Base-by-base conservation (phyloP, 2,113 vertebrate species). In the Engystomops pustulosus region DNA sequence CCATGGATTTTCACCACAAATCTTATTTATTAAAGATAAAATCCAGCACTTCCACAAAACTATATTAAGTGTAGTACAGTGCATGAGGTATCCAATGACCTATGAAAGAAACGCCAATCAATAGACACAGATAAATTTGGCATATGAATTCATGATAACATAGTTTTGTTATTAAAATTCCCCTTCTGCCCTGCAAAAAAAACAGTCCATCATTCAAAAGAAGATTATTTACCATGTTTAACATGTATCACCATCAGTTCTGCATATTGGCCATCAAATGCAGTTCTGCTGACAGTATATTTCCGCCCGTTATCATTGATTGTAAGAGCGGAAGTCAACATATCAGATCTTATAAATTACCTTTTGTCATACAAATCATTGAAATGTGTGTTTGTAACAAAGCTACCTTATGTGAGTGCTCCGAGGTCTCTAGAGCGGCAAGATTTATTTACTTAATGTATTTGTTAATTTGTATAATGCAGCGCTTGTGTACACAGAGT, bases 371-470 rank as follows among this genome's bases (percentile, higher is more conserved):
- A 44, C 15, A 9, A 38, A 44, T 77, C 60, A 77, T 83, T 76
- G 20, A 76, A 5, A 36, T 41, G 23, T 38, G 41, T 68, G 27
- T 62, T 18, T 55, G 44, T 62, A 77, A 62, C 72, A 77, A 36
- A 30, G 14, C 81, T 58, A 70, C 34, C 82, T 45, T 30, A 70
- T 55, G 27, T 62, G 27, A 44, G 47, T 7, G 25, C 41, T 32
- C n/a, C 15, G 3, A 23, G 30, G 27, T 79, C 45, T 78, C 32
- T 34, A 32, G 25, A 38, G 17, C 36, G 12, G 62, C 51, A 58
- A 20, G 83, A 85, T 85, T 69, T 85, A 85, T 85, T 79, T 79
- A 79, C 83, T 79, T 85, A 55, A 53, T 41, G 65, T 70, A 85
- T 85, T 84, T 78, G 82, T 69, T 78, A 38, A 84, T 84, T 78